phyloP scores from a whole-genome alignment of 2,888 invertebrate genomes.

The Eulithis testata region DNA sequence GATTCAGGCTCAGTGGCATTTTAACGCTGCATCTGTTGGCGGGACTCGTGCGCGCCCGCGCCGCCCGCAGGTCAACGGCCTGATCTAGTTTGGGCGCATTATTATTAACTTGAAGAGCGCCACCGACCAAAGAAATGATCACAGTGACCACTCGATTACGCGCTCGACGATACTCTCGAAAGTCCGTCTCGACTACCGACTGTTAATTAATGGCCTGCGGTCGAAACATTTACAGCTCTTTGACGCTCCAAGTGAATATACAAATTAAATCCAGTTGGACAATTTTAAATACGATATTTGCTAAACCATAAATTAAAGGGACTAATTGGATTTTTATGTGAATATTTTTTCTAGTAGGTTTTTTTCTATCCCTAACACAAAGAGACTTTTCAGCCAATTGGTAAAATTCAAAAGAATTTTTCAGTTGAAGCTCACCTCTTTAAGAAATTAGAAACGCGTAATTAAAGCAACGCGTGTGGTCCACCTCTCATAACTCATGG shows the following conservation, averaged over 20 bases:
- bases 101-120: constrained; percentile 77
- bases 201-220: constrained; percentile 18
- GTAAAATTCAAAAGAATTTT: background rate
- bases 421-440: constrained; percentile 12
- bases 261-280: constrained; percentile 30
- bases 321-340: constrained; percentile 5
- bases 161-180: constrained; percentile 33
- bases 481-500: constrained; percentile 81
- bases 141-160: constrained; percentile 63
- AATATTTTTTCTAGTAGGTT: constrained; percentile 13
- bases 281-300: constrained; percentile 18
- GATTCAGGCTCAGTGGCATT: constrained; percentile 54
- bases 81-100: constrained; percentile 84
- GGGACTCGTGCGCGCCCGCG: constrained; percentile 70
- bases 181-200: background rate
- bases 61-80: constrained; percentile 72
- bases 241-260: constrained; percentile 45
- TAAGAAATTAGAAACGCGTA: constrained; percentile 64
- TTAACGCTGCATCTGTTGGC: constrained; percentile 66
- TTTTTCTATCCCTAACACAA: constrained; percentile 14
- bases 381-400: constrained; percentile 30
- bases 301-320: constrained; percentile 7
- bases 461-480: constrained; percentile 82
- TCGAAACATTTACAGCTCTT: constrained; percentile 15
- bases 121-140: constrained; percentile 34